Evolutionary conservation across 1,140 invertebrate genomes (phyloP).

Genomic region (Magallana gigas): DNA sequence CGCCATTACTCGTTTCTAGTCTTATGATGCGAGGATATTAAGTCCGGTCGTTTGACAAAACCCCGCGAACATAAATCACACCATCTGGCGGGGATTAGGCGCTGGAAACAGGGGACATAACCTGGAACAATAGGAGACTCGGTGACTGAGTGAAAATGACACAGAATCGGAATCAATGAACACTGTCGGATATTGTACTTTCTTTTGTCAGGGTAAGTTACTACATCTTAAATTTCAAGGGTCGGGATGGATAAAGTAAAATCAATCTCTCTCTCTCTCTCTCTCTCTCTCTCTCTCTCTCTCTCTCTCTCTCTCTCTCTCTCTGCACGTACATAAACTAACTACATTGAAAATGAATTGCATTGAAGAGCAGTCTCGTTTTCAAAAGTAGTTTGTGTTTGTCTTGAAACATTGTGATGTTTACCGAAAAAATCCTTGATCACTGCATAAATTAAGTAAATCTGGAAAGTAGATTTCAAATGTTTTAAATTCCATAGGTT

Average conservation of each 20-base stretch:
- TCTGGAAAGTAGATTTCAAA: too few species aligned
- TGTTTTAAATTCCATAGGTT: too few species aligned
- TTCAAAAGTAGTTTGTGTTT: too few species aligned
- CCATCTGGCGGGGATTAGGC: neutral
- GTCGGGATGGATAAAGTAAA: too few species aligned
- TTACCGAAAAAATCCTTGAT: too few species aligned
- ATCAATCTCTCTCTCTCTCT: neutral
- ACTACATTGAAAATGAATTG: neutral
- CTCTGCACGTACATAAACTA: neutral
- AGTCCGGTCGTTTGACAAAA: neutral
- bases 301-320: neutral
- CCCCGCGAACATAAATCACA: neutral
- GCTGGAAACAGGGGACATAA: neutral
- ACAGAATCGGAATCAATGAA: neutral
- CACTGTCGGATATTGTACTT: neutral
- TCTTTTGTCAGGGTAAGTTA: neutral
- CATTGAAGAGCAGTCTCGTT: neutral
- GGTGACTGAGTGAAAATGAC: neutral
- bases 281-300: neutral
- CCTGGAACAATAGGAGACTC: neutral
- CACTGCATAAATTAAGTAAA: too few species aligned
- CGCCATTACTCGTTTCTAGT: neutral
- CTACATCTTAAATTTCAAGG: neutral
- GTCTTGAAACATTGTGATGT: too few species aligned
- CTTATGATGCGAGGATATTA: neutral